Percentiles rank a stretch among this genome's conserved stretches.
These are phyloP conservation scores for Helicoverpa zea DNA, from an alignment of 1,140 invertebrate genomes.

Conservation along the genomic window DNA sequence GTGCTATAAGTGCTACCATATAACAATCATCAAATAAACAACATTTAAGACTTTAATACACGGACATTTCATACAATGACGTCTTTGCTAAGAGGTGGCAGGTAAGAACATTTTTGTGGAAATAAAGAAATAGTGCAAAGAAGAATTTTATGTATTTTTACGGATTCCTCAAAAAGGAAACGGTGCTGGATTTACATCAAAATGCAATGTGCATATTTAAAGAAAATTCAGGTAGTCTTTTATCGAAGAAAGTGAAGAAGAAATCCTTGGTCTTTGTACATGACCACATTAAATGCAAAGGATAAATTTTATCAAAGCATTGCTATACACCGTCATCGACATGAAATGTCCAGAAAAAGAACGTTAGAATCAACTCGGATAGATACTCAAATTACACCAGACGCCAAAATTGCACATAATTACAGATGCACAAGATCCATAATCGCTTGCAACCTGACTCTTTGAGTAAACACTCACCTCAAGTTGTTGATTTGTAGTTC, in stretches of 20 bases:
- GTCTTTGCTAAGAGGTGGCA: constrained; percentile 3
- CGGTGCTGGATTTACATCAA: background rate
- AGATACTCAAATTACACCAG: constrained; percentile 22
- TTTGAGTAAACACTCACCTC: constrained; percentile 86
- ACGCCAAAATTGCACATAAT: constrained; percentile 40
- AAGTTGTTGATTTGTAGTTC: constrained; percentile 92
- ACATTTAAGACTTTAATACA: constrained; percentile 45
- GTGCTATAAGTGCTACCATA: constrained; percentile 76
- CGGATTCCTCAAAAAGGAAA: no score
- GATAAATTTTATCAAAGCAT: background rate
- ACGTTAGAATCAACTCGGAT: constrained; percentile 29
- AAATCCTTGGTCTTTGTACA: no score
- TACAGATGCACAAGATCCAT: constrained; percentile 18
- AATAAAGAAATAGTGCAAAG: no score
- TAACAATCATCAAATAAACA: constrained; percentile 51
- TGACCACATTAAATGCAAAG: background rate
- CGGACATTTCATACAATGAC: constrained; percentile 46
- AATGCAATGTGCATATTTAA: background rate
- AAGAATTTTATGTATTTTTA: no score
- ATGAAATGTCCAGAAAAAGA: constrained; percentile 45
- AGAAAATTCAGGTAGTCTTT: background rate
- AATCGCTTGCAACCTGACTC: constrained; percentile 2
- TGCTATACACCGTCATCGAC: constrained; percentile 19
- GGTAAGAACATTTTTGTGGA: background rate
- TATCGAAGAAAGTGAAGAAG: no score